Evolutionary conservation across 1,140 invertebrate species (phyloP).

Genomic region (Drosophila pseudoananassae): DNA sequence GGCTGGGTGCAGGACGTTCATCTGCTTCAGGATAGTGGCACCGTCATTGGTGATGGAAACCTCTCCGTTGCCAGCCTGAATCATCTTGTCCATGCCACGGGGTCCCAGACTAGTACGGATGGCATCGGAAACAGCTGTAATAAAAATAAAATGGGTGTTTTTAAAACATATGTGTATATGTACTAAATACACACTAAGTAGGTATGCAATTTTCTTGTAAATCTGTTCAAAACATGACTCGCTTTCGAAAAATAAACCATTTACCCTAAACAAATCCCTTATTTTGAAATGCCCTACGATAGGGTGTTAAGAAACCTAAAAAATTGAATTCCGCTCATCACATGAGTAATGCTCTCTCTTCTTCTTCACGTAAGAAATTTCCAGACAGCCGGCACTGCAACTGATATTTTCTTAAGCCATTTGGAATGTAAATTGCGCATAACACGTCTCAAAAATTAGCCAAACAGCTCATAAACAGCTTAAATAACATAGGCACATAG

Average conservation of each 20-base stretch:
- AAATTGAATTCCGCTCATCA: conserved; percentile 34
- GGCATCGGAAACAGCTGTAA: conserved; percentile 98
- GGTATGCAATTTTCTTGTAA: background rate
- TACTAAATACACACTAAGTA: no score
- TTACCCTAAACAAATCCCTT: background rate
- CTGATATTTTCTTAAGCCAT: conserved; percentile 46
- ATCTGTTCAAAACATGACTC: background rate
- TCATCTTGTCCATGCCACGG: conserved; percentile 99
- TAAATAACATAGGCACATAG: conserved; percentile 12
- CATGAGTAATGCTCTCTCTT: conserved; percentile 69
- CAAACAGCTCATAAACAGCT: background rate
- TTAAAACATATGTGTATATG: background rate
- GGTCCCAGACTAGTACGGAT: conserved; percentile 99
- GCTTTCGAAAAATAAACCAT: background rate
- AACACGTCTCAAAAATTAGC: background rate
- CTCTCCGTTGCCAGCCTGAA: conserved; percentile 98
- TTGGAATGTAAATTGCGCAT: conserved; percentile 6
- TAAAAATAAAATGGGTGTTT: background rate
- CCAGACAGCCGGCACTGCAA: conserved; percentile 73
- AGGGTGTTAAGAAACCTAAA: conserved; percentile 2
- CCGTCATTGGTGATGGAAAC: conserved; percentile 99
- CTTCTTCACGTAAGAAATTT: conserved; percentile 71
- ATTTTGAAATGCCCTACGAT: background rate
- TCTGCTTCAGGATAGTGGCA: conserved; percentile 99
- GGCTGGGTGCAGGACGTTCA: conserved; percentile 99